Conservation (phyloP, 2,113 vertebrate genomes). For the Petrocephalus microphthalmus region DNA sequence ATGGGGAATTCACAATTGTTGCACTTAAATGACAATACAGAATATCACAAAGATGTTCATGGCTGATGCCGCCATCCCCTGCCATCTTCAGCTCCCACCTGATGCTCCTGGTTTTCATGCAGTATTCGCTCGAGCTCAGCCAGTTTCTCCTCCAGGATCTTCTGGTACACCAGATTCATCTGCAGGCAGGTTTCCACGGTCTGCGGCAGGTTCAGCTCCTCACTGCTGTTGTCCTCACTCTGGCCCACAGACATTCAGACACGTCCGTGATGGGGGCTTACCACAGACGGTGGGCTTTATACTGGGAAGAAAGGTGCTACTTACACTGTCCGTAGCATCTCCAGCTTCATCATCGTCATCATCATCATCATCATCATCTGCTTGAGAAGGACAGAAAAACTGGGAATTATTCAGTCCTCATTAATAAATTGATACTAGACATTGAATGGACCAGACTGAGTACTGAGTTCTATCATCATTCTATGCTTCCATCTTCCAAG, state of each 20-base stretch:
- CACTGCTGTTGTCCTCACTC: constrained; percentile 51
- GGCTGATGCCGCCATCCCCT: not conserved
- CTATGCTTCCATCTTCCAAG: not conserved
- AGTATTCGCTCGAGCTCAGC: constrained; percentile 60
- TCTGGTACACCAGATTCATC: constrained; percentile 79
- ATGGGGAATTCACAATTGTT: not conserved
- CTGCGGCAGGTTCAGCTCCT: constrained; percentile 53
- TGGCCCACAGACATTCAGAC: constrained; percentile 13
- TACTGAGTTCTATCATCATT: not conserved
- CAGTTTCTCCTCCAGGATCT: constrained; percentile 73
- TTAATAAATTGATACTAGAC: not conserved
- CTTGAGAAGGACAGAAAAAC: constrained; percentile 5
- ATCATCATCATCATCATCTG: constrained; percentile 39
- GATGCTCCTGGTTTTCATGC: constrained; percentile 68
- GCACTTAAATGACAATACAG: not conserved
- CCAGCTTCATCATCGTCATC: constrained; percentile 23
- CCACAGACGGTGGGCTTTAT: not conserved
- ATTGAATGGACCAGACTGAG: not conserved
- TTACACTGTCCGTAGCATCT: constrained; percentile 29
- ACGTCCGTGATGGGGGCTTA: not conserved
- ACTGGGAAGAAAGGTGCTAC: not conserved
- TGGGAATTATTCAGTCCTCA: not conserved
- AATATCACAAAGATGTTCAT: not conserved
- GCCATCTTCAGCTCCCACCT: constrained; percentile 50
- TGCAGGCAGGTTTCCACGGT: constrained; percentile 71